Evolutionary conservation across 2,888 invertebrate species (phyloP), one percentile per base, ranked within the genome.

Genomic region (Aporophyla nigra): DNA sequence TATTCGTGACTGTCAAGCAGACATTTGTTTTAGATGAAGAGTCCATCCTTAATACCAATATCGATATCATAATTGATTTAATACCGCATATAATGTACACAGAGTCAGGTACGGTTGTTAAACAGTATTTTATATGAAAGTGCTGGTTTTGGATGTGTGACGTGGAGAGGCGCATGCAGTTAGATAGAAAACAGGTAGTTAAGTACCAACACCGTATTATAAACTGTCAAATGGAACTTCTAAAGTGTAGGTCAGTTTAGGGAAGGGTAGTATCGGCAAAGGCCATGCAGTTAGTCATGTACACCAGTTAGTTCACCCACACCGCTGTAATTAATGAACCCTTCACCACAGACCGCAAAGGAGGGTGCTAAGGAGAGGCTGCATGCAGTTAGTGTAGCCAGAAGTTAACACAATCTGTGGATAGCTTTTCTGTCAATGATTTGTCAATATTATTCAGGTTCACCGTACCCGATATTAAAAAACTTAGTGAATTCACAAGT

Each of bases 111-210:
- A 78, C 87, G 84, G 86, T 77, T 75, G 58, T 71, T 46, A 51
- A 43, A 68, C n/a, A 74, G 72, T 62, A 59, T 58, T 78, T 63
- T 43, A 67, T 1, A 27, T 71, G 65, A 61, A 71, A 83, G 93
- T 93, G 93, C 87, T 92, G 94, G 91, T 82, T 85, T 80, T 54
- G 94, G 94, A 93, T 77, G 72, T 90, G 93, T 89, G 63, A 71
- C 56, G 71, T 85, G 95, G 95, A 93, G 77, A 90, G 96, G 93
- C 89, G 83, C 95, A 94, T 95, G 95, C 95, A 79, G 87, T 96
- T 92, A 95, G 84, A 59, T 21, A 87, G 12, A 74, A 58, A 77
- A 82, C 70, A 67, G 80, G 76, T 82, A 83, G 92, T 95, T 93
- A 95, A 6, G 85, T 86, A 87, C 93, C 94, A 93, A 91, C 94